Evolutionary conservation across 2,888 invertebrate genomes (phyloP).

Genomic region (Coenonympha arcania): DNA sequence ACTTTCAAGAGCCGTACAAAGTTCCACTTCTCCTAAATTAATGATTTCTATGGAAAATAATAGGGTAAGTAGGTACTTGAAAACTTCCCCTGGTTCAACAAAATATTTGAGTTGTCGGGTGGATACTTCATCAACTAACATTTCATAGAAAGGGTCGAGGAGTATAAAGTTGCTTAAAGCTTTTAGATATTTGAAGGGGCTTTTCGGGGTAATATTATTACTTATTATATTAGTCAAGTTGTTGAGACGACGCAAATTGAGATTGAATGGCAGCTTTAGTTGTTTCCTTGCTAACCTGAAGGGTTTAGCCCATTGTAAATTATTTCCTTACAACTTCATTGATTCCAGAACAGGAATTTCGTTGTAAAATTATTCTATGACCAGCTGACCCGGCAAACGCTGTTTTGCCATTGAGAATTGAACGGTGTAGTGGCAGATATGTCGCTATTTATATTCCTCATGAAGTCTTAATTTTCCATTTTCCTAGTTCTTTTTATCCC

Average conservation of each 20-base stretch:
- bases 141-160: slow-evolving; percentile 18
- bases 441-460: too few species aligned
- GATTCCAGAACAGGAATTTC: neutral
- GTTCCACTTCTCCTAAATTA: neutral
- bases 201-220: slow-evolving; percentile 4
- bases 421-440: too few species aligned
- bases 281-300: neutral
- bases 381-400: too few species aligned
- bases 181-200: slow-evolving; percentile 7
- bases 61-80: neutral
- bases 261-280: slow-evolving; percentile 1
- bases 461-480: too few species aligned
- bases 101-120: slow-evolving; percentile 17
- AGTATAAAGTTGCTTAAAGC: slow-evolving; percentile 5
- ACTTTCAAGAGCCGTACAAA: neutral
- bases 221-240: slow-evolving; percentile 1
- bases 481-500: too few species aligned
- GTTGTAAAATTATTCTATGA: too few species aligned
- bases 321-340: neutral
- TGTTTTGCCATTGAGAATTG: too few species aligned
- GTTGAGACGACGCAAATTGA: slow-evolving; percentile 3
- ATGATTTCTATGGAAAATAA: neutral
- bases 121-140: slow-evolving; percentile 20
- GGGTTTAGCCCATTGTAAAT: neutral
- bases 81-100: slow-evolving; percentile 16